A percentile compares a stretch with the other conserved stretches of the same genome.
phyloP scores from a whole-genome alignment of 2,797 vertebrate species.

The Threskiornis aethiopicus region DNA sequence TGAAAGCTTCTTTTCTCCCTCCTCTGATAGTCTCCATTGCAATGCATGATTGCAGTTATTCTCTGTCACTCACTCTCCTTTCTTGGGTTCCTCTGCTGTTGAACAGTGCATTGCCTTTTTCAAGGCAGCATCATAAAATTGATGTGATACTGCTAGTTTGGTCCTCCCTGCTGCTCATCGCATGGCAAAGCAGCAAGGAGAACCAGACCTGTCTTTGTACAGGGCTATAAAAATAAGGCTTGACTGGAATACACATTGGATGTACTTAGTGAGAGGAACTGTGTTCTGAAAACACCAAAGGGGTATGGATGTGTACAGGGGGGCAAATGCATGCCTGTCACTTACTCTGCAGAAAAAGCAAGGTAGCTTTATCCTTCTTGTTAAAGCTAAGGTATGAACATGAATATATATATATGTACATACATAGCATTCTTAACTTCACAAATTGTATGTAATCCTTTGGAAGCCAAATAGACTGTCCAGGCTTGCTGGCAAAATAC shows the following conservation, averaged over 20 bases:
- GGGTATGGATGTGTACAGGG: background rate
- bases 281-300: background rate
- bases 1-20: background rate
- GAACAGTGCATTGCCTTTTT: background rate
- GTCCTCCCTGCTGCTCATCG: background rate
- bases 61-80: background rate
- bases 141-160: background rate
- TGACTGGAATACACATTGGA: rapidly evolving
- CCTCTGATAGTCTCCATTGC: background rate
- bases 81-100: background rate
- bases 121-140: background rate
- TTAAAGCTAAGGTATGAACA: rapidly evolving
- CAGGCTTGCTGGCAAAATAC: background rate
- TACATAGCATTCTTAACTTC: background rate
- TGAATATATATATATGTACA: background rate
- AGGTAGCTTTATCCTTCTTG: background rate
- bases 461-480: background rate
- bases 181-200: background rate
- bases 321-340: background rate
- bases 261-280: background rate
- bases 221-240: background rate
- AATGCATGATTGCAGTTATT: background rate
- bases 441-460: background rate
- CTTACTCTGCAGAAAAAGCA: background rate
- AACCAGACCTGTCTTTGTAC: background rate